phyloP scores from a whole-genome alignment of 1,140 invertebrate genomes.

The Lepidurus apus region DNA sequence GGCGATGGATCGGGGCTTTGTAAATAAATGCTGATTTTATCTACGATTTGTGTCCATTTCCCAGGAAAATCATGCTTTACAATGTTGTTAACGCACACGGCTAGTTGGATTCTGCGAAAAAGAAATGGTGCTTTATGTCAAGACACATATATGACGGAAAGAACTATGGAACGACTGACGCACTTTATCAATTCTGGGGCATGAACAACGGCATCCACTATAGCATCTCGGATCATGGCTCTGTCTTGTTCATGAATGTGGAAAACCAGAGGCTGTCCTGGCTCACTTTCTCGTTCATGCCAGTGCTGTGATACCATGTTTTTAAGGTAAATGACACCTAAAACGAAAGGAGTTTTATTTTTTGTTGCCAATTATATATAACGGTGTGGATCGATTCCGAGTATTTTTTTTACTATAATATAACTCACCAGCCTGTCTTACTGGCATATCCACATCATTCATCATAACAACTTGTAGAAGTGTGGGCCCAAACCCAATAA shows the following conservation, averaged over 20 bases:
- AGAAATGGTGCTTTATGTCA: constrained; percentile 32
- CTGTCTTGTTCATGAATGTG: constrained; percentile 94
- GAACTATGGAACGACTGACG: constrained; percentile 27
- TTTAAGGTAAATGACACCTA: constrained; percentile 90
- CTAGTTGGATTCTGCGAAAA: constrained; percentile 71
- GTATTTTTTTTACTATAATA: neutral
- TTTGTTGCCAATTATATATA: neutral
- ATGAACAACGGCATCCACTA: constrained; percentile 91
- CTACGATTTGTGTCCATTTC: constrained; percentile 90
- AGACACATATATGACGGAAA: neutral
- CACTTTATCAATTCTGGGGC: constrained; percentile 81
- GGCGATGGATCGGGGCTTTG: constrained; percentile 72
- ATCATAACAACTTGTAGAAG: constrained; percentile 90
- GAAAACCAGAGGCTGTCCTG: constrained; percentile 68
- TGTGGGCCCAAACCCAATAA: constrained; percentile 89
- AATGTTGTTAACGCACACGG: constrained; percentile 83
- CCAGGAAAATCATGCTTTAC: constrained; percentile 94
- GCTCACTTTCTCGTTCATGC: constrained; percentile 72
- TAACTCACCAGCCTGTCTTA: constrained; percentile 79
- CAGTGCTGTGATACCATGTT: constrained; percentile 86
- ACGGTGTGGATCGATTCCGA: neutral
- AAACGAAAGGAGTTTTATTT: constrained; percentile 36
- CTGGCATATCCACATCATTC: constrained; percentile 78
- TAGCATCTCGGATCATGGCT: constrained; percentile 81
- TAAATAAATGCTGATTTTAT: constrained; percentile 82